phyloP scores from a whole-genome alignment of 2,797 vertebrate species.

The Labeo calbasu region DNA sequence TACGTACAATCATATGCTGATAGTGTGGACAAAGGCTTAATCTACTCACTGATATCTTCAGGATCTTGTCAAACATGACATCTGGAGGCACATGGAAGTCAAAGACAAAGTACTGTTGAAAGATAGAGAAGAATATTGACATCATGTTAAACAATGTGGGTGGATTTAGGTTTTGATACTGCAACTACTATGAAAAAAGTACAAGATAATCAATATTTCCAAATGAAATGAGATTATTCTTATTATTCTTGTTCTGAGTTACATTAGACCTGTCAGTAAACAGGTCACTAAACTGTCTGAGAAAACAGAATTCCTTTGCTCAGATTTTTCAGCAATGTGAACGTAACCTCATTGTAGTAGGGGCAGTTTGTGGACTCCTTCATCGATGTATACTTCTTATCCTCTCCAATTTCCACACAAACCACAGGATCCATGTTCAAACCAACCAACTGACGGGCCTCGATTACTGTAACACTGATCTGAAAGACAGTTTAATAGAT shows the following conservation, averaged over 20 bases:
- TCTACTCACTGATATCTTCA: constrained; percentile 92
- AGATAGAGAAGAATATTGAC: constrained; percentile 46
- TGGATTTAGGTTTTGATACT: not conserved
- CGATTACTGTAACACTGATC: constrained; percentile 88
- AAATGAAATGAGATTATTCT: not conserved
- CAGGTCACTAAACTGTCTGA: not conserved
- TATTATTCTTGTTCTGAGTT: not conserved
- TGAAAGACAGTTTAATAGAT: constrained; percentile 64
- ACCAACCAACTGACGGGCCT: constrained; percentile 84
- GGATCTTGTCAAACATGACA: constrained; percentile 97
- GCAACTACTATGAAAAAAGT: not conserved
- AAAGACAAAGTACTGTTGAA: constrained; percentile 92
- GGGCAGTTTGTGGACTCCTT: constrained; percentile 89
- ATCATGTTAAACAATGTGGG: not conserved
- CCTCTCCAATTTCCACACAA: constrained; percentile 83
- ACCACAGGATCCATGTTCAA: constrained; percentile 86
- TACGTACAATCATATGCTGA: not conserved
- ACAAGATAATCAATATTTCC: not conserved
- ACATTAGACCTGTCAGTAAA: not conserved
- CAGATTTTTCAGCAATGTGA: not conserved
- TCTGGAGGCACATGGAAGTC: constrained; percentile 96
- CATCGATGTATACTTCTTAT: constrained; percentile 87
- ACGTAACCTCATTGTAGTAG: constrained; percentile 74
- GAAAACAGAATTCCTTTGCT: constrained; percentile 6
- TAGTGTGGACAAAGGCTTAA: not conserved